A percentile compares a stretch with the other conserved stretches of the same genome.
Conservation (phyloP, 2,888 invertebrate species). For the Plebejus anna region DNA sequence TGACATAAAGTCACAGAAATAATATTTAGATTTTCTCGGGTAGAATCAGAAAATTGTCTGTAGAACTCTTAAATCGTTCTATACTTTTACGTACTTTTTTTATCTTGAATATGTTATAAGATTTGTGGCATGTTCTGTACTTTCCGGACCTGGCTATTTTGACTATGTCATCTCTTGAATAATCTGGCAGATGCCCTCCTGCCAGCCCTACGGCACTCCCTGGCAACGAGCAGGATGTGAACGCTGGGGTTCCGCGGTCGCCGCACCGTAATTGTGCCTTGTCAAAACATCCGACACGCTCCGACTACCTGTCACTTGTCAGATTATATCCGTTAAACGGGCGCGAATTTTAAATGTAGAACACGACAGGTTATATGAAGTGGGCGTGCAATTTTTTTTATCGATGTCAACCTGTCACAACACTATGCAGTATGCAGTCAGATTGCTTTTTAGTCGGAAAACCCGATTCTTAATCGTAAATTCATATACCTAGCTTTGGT, state of each 20-base stretch:
- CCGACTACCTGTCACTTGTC: slow-evolving; percentile 38
- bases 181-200: neutral
- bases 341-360: slow-evolving; percentile 26
- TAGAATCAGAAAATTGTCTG: too few relatives aligned
- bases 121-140: too few relatives aligned
- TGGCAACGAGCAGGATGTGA: slow-evolving; percentile 58
- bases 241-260: slow-evolving; percentile 49
- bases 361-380: slow-evolving; percentile 8
- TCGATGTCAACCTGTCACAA: neutral
- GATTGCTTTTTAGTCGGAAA: neutral
- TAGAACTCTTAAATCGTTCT: too few relatives aligned
- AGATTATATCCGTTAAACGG: slow-evolving; percentile 42
- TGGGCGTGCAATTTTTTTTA: slow-evolving; percentile 2
- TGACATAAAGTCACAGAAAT: too few relatives aligned
- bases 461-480: neutral
- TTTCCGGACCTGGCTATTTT: too few relatives aligned
- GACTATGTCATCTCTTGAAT: too few relatives aligned
- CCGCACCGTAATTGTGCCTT: slow-evolving; percentile 61
- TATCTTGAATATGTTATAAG: too few relatives aligned
- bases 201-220: slow-evolving; percentile 2
- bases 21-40: too few relatives aligned
- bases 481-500: too few relatives aligned
- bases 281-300: slow-evolving; percentile 62
- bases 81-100: too few relatives aligned
- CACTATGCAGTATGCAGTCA: neutral